Evolutionary conservation across 2,113 vertebrate genomes (phyloP).

Genomic region (Hemiprocne comata): DNA sequence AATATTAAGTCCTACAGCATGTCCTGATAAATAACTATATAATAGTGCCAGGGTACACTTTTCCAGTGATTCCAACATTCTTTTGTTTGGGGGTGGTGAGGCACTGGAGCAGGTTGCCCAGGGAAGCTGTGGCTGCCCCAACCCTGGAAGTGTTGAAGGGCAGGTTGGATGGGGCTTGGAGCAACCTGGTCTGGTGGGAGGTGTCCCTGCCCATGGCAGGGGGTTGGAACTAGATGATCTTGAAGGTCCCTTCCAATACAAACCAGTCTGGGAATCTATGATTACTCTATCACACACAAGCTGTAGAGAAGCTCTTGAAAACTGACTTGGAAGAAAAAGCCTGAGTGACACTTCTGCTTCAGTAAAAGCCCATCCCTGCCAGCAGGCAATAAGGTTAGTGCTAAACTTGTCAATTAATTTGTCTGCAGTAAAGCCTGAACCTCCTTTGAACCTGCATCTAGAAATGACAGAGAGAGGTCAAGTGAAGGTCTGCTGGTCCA

Average conservation of each 20-base stretch:
- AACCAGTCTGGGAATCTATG: too few relatives aligned
- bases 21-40: neutral
- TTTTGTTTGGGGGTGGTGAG: too few relatives aligned
- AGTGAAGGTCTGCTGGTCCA: conserved; percentile 83
- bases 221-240: too few relatives aligned
- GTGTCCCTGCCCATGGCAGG: too few relatives aligned
- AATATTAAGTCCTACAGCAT: neutral
- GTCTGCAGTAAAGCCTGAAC: conserved; percentile 83
- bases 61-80: neutral
- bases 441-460: conserved; percentile 80
- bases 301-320: neutral
- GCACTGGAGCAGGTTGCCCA: too few relatives aligned
- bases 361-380: neutral
- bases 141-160: too few relatives aligned
- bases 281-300: neutral
- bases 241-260: too few relatives aligned
- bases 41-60: neutral
- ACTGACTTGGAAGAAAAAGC: neutral
- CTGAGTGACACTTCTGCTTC: neutral
- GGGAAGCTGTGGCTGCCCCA: too few relatives aligned
- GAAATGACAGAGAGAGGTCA: conserved; percentile 79
- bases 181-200: too few relatives aligned
- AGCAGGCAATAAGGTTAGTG: neutral
- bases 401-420: neutral
- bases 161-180: too few relatives aligned